Evolutionary conservation across 2,797 vertebrate species (phyloP).

Genomic region (Mormyrops boulengeri): DNA sequence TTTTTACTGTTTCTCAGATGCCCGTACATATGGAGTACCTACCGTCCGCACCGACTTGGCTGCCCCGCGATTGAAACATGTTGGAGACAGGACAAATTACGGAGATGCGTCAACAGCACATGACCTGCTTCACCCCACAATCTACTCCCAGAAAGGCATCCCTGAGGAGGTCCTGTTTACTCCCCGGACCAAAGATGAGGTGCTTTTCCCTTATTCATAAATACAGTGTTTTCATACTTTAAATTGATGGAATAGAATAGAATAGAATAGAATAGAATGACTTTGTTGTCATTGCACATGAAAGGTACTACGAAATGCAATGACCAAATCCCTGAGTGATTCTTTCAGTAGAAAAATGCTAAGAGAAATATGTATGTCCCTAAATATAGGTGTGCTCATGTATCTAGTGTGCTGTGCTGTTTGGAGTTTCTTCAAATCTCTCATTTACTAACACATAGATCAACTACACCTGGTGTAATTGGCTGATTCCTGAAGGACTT

Average conservation of each 20-base stretch:
- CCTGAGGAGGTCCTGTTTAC: conserved; percentile 66
- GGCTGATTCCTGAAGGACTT: neutral
- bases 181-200: conserved; percentile 73
- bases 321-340: neutral
- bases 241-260: neutral
- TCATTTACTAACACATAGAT: neutral
- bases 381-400: neutral
- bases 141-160: conserved; percentile 63
- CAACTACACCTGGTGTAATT: neutral
- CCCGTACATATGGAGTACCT: conserved; percentile 62
- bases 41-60: conserved; percentile 67
- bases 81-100: conserved; percentile 72
- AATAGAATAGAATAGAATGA: neutral
- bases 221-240: neutral
- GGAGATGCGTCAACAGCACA: conserved; percentile 59
- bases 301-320: neutral
- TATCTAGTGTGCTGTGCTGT: neutral
- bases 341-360: neutral
- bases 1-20: neutral
- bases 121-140: conserved; percentile 64
- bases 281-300: neutral
- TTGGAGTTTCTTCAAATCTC: neutral
- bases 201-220: conserved; percentile 34
- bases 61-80: conserved; percentile 57
- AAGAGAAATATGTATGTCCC: neutral